Evolutionary conservation across 2,113 vertebrate species (phyloP).

Genomic region (Lepus americanus): DNA sequence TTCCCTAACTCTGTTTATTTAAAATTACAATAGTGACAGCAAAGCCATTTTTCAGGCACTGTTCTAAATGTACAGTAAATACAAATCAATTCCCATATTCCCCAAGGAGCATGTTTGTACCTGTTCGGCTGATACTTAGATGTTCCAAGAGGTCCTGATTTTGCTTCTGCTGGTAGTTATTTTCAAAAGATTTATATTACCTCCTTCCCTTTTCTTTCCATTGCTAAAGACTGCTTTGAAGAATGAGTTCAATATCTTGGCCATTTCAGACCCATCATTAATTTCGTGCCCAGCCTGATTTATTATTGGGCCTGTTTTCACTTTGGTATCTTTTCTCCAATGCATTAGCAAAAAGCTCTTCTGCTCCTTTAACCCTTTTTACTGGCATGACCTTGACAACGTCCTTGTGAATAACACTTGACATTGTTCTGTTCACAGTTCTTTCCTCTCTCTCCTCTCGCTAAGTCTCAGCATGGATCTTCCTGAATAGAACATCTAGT

Average conservation of each 20-base stretch:
- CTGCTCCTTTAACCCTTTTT: not conserved
- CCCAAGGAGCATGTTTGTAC: not conserved
- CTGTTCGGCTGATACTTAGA: accelerated
- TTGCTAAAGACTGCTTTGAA: conserved; percentile 55
- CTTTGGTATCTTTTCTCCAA: not conserved
- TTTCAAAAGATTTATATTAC: not conserved
- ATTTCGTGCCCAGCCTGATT: conserved; percentile 46
- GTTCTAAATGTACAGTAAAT: not conserved
- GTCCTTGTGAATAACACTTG: not conserved
- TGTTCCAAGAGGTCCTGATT: not conserved
- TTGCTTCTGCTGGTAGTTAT: not conserved
- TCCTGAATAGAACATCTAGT: not conserved
- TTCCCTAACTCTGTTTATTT: not conserved
- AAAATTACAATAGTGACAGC: not conserved
- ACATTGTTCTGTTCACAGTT: not conserved
- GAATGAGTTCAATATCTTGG: conserved; percentile 61
- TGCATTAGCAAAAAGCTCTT: not conserved
- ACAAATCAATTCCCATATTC: not conserved
- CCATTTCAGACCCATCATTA: conserved; percentile 33
- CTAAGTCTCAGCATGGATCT: not conserved
- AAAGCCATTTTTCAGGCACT: not conserved
- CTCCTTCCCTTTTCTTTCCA: not conserved
- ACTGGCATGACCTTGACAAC: not conserved
- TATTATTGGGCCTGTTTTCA: not conserved
- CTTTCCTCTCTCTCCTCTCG: not conserved